A percentile compares a stretch with the other conserved stretches of the same genome.
Conservation (phyloP, 2,888 invertebrate species). For the Tetropium fuscum region DNA sequence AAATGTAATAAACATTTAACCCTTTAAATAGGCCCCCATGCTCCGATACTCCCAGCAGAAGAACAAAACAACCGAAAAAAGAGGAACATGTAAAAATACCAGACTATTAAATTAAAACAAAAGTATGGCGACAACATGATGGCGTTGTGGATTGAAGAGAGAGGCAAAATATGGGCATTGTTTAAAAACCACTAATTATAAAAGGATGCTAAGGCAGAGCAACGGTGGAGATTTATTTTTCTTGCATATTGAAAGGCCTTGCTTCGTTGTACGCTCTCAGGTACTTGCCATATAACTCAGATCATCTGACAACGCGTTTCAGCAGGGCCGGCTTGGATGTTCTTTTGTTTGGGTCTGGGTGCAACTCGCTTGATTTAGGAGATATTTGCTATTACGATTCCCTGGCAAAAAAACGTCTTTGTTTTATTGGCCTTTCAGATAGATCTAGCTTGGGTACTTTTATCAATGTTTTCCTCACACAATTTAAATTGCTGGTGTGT, state of each 20-base stretch:
- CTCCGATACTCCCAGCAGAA: too few species aligned
- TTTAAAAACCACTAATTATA: conserved; percentile 67
- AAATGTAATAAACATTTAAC: too few species aligned
- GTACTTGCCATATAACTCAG: conserved; percentile 65
- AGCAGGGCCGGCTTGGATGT: conserved; percentile 48
- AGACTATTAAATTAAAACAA: conserved; percentile 58
- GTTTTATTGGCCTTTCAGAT: too few species aligned
- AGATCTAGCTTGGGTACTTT: too few species aligned
- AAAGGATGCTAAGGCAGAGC: conserved; percentile 58
- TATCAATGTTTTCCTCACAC: too few species aligned
- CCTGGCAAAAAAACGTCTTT: not conserved
- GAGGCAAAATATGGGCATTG: conserved; percentile 60
- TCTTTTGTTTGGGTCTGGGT: not conserved
- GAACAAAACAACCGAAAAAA: too few species aligned
- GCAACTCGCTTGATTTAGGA: not conserved
- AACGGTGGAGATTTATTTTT: conserved; percentile 65
- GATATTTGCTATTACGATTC: not conserved
- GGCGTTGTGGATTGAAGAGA: conserved; percentile 47
- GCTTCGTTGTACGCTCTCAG: conserved; percentile 60
- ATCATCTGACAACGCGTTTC: conserved; percentile 62
- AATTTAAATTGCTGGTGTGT: too few species aligned
- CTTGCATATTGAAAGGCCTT: conserved; percentile 66
- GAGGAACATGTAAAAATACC: conserved; percentile 54
- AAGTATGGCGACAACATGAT: conserved; percentile 54
- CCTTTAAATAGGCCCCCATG: too few species aligned